A percentile compares a stretch with the other conserved stretches of the same genome.
Evolutionary conservation across 1,140 invertebrate species (phyloP).

Genomic region (Aphaenogaster rudis): DNA sequence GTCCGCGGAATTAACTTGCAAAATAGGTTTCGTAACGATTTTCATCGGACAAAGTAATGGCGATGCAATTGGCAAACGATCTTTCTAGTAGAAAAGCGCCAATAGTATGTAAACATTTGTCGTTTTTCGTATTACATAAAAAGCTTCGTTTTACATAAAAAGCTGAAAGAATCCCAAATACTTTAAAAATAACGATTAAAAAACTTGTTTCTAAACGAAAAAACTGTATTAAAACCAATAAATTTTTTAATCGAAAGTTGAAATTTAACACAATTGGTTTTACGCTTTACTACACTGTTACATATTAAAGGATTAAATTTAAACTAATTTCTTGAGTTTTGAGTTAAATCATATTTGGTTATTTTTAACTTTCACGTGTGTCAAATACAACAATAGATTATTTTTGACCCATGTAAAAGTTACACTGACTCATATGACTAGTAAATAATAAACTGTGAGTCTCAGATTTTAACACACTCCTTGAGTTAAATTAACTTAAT

Average conservation of each 20-base stretch:
- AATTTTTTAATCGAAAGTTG: not conserved
- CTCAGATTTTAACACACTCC: too few relatives aligned
- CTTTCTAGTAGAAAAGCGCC: not conserved
- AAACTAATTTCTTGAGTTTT: too few relatives aligned
- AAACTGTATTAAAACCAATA: not conserved
- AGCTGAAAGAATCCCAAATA: not conserved
- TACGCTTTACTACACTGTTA: not conserved
- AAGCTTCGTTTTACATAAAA: not conserved
- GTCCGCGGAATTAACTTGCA: conserved; percentile 42
- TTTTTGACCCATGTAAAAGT: too few relatives aligned
- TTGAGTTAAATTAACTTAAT: too few relatives aligned
- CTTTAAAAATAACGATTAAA: not conserved
- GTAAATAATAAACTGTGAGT: too few relatives aligned
- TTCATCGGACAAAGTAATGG: not conserved
- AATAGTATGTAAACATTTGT: not conserved
- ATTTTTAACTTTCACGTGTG: too few relatives aligned
- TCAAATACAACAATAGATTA: too few relatives aligned
- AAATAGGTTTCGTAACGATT: conserved; percentile 6
- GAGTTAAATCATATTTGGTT: too few relatives aligned
- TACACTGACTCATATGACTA: too few relatives aligned
- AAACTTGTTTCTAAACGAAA: not conserved
- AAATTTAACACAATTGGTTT: not conserved
- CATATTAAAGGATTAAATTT: too few relatives aligned
- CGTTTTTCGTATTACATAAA: not conserved
- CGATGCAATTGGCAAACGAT: not conserved